A percentile compares a stretch with the other conserved stretches of the same genome.
Evolutionary conservation across 2,797 vertebrate species (phyloP).

Genomic region (Cetoscarus ocellatus): DNA sequence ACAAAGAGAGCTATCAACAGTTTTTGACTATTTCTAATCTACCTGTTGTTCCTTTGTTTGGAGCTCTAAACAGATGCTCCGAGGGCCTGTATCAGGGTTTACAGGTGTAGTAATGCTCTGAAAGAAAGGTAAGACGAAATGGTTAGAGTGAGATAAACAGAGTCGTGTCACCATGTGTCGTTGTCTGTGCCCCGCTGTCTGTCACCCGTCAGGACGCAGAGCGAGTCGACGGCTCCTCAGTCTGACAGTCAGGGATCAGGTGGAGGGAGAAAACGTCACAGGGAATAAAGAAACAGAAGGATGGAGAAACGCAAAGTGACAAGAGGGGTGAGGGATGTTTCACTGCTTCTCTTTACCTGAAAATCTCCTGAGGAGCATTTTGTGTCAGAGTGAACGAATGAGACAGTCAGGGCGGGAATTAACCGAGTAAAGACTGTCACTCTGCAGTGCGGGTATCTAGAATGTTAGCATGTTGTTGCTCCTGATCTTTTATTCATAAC

Average conservation of each 20-base stretch:
- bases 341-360: constrained; percentile 27
- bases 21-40: no score
- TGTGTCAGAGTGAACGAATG: constrained; percentile 31
- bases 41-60: neutral
- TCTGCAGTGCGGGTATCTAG: neutral
- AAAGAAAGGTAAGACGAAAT: constrained; percentile 1
- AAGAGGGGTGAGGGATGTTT: constrained; percentile 23
- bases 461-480: constrained; percentile 17
- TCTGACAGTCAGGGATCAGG: constrained; percentile 58
- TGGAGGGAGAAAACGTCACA: constrained; percentile 39
- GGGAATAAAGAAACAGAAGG: constrained; percentile 30
- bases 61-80: neutral
- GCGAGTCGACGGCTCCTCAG: constrained; percentile 29
- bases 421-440: constrained; percentile 26
- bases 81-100: neutral
- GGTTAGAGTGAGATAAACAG: constrained; percentile 32
- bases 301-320: constrained; percentile 58
- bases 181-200: constrained; percentile 45
- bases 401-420: constrained; percentile 27
- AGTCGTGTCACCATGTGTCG: constrained; percentile 32
- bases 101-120: neutral
- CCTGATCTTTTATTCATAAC: no score
- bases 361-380: constrained; percentile 31
- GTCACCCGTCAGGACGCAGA: constrained; percentile 53
- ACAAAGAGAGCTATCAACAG: no score